Conservation (phyloP, 2,113 vertebrate species). For the Phyllopteryx taeniolatus region DNA sequence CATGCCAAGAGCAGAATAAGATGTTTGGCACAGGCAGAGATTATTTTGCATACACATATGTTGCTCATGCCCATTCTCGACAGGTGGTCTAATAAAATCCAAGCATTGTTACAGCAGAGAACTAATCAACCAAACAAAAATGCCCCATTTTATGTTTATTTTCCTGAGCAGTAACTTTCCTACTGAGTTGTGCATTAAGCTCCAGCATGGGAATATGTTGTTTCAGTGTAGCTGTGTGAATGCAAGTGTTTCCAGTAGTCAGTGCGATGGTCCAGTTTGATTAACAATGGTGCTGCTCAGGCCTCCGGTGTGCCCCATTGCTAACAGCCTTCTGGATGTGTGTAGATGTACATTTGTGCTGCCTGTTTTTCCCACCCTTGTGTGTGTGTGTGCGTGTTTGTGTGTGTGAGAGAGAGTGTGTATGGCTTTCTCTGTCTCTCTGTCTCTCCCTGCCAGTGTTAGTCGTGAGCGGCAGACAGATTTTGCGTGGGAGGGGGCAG, state of each 20-base stretch:
- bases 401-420: no score
- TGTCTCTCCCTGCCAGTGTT: constrained; percentile 32
- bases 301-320: constrained; percentile 33
- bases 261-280: constrained; percentile 27
- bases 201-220: constrained; percentile 9
- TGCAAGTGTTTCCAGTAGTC: constrained; percentile 4
- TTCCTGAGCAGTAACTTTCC: constrained; percentile 2
- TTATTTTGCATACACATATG: no score
- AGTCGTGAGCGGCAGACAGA: constrained; percentile 49
- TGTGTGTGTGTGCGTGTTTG: neutral
- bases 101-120: neutral
- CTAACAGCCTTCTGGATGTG: constrained; percentile 30
- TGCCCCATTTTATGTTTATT: constrained; percentile 1
- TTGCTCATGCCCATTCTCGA: no score
- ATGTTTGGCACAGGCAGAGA: no score
- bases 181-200: constrained; percentile 11
- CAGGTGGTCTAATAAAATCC: neutral
- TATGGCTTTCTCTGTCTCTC: constrained; percentile 3
- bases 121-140: neutral
- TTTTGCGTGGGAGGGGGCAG: constrained; percentile 23
- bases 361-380: constrained; percentile 8
- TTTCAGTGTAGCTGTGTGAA: constrained; percentile 23
- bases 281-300: constrained; percentile 46
- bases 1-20: no score
- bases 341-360: constrained; percentile 26